Percentiles rank a stretch among this genome's conserved stretches.
Conservation (phyloP, 2,888 invertebrate species). For the Margaritifera margaritifera region DNA sequence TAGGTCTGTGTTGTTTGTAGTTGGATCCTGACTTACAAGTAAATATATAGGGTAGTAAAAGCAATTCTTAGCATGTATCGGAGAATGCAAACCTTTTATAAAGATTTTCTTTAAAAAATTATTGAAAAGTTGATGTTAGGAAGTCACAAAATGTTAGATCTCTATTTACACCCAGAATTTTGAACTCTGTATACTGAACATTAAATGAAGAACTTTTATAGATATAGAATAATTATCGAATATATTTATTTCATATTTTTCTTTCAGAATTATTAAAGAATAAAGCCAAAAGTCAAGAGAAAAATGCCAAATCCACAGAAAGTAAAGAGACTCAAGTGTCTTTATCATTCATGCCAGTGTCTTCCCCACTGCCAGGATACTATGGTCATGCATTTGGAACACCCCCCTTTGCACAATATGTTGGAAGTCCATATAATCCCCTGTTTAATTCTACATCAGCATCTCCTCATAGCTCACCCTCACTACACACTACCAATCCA, state of each 20-base stretch:
- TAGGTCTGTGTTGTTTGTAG: no score
- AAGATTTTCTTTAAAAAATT: no score
- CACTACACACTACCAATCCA: background rate
- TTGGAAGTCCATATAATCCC: conserved; percentile 12
- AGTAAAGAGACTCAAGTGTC: conserved; percentile 5
- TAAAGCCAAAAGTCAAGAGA: background rate
- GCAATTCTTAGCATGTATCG: no score
- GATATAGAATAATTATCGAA: background rate
- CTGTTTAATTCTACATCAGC: background rate
- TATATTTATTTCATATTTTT: background rate
- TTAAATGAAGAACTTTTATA: no score
- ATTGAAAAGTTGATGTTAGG: no score
- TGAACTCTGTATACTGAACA: no score
- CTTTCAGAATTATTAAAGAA: conserved; percentile 21
- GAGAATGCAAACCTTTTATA: no score
- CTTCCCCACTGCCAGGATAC: conserved; percentile 21
- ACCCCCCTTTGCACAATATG: conserved; percentile 24
- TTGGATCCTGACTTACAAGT: no score
- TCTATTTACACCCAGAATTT: no score
- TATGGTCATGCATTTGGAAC: conserved; percentile 34
- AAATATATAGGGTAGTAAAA: no score
- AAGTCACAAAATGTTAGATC: no score
- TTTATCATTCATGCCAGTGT: conserved; percentile 6
- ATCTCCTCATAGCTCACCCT: background rate
- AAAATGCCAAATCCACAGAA: background rate